Conservation (phyloP, 2,113 vertebrate genomes). For the Nesogale talazaci region DNA sequence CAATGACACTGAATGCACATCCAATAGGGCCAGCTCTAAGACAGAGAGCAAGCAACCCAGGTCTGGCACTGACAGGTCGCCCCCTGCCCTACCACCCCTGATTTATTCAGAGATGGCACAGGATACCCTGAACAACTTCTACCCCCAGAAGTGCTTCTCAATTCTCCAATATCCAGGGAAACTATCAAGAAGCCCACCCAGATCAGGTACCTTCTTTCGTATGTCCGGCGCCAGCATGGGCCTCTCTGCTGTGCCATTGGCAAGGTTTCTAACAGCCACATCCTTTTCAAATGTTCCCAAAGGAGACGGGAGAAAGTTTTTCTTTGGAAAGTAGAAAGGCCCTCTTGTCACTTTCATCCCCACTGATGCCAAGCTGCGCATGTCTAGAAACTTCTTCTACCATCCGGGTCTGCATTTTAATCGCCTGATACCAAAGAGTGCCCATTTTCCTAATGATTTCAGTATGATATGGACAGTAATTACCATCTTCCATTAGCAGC, state of each 20-base stretch:
- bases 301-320: constrained; percentile 1
- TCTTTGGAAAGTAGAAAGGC: constrained; percentile 57
- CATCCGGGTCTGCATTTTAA: constrained; percentile 62
- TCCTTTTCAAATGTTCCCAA: constrained; percentile 27
- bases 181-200: neutral
- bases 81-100: neutral
- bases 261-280: neutral
- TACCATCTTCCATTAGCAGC: constrained; percentile 70
- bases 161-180: neutral
- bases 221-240: neutral
- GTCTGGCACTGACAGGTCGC: neutral
- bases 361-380: constrained; percentile 65
- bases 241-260: neutral
- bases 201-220: neutral
- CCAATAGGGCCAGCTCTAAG: fast-evolving
- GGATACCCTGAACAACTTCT: neutral
- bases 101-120: constrained; percentile 20
- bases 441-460: constrained; percentile 77
- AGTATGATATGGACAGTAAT: constrained; percentile 74
- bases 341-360: constrained; percentile 55
- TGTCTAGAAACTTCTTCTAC: constrained; percentile 63
- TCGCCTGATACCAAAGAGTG: constrained; percentile 48
- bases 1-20: neutral
- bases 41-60: neutral
- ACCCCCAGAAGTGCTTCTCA: constrained; percentile 32